phyloP scores from a whole-genome alignment of 2,888 invertebrate species.

The Autographa gamma region DNA sequence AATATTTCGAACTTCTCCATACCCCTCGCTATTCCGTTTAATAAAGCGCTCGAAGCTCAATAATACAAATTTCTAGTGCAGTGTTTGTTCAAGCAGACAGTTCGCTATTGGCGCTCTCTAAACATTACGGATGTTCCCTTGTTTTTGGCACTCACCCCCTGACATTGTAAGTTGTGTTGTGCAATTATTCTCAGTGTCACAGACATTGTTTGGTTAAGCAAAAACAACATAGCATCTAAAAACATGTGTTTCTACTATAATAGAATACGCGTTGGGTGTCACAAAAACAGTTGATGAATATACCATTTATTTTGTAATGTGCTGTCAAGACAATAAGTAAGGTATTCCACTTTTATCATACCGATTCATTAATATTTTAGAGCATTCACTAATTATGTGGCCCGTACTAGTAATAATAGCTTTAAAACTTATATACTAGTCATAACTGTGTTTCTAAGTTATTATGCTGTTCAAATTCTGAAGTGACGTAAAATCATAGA shows the following conservation, averaged over 20 bases:
- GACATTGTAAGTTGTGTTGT: slow-evolving; percentile 3
- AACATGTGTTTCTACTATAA: background rate
- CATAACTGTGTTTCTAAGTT: too few species aligned
- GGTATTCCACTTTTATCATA: background rate
- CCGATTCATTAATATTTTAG: too few species aligned
- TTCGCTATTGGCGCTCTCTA: slow-evolving; percentile 1
- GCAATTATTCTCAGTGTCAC: slow-evolving; percentile 34
- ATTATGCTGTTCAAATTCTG: too few species aligned
- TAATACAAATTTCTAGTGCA: slow-evolving; percentile 4
- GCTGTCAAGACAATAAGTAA: background rate
- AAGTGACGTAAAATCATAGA: too few species aligned
- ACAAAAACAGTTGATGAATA: background rate
- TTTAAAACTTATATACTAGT: background rate
- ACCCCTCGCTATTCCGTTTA: background rate
- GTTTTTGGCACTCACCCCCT: slow-evolving; percentile 16
- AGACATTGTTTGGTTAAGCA: slow-evolving; percentile 19
- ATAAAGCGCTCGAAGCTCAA: slow-evolving; percentile 7
- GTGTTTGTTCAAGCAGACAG: slow-evolving; percentile 13
- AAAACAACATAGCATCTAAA: slow-evolving; percentile 10
- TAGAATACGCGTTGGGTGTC: background rate
- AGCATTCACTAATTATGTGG: too few species aligned
- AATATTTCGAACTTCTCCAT: background rate
- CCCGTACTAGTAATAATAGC: too few species aligned
- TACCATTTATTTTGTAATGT: background rate
- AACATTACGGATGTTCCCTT: slow-evolving; percentile 13